Percentiles rank a stretch among this genome's conserved stretches.
These are phyloP conservation scores for Cichlasoma orientale DNA, from an alignment of 2,797 vertebrate species.

Conservation along the genomic window DNA sequence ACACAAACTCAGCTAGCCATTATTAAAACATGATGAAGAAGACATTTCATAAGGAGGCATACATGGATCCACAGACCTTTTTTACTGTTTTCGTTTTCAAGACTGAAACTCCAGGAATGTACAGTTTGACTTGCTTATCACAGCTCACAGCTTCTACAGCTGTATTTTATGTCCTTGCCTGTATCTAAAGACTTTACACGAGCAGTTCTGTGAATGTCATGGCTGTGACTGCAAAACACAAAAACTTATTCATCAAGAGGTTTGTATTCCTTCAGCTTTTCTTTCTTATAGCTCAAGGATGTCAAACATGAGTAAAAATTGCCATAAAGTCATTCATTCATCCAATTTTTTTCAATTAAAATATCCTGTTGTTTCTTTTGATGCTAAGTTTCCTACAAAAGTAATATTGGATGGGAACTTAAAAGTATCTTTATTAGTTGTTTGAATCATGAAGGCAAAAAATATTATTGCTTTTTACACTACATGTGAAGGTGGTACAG, in stretches of 20 bases:
- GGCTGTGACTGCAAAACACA: background rate
- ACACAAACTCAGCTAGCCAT: background rate
- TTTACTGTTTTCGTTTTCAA: background rate
- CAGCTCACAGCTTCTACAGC: background rate
- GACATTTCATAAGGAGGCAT: background rate
- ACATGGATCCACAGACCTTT: background rate
- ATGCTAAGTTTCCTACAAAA: background rate
- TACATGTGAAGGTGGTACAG: background rate
- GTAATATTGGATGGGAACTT: background rate
- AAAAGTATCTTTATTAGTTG: background rate
- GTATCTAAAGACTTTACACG: background rate
- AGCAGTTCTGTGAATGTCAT: background rate
- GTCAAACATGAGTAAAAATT: background rate
- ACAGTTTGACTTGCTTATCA: background rate
- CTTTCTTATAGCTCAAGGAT: background rate
- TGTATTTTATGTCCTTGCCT: background rate
- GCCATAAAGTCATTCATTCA: background rate
- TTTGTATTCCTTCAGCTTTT: background rate
- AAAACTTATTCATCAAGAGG: background rate
- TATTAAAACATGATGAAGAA: background rate
- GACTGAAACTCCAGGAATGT: background rate
- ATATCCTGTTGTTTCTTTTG: background rate
- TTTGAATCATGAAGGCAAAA: no score
- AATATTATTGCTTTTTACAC: no score
- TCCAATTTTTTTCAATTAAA: background rate